phyloP scores from a whole-genome alignment of 2,888 invertebrate genomes.

The Athetis lepigone region DNA sequence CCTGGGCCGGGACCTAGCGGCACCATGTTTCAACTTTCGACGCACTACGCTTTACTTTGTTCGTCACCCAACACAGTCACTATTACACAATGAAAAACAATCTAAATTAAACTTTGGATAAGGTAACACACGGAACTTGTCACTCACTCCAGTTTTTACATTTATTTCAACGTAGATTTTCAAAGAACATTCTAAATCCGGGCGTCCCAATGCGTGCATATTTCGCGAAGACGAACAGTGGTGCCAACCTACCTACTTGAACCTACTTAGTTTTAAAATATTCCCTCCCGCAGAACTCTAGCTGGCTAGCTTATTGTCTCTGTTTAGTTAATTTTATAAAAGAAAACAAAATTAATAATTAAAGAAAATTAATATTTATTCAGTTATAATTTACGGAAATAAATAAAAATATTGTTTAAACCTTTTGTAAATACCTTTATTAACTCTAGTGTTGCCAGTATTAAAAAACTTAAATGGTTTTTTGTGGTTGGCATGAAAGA shows the following conservation, averaged over 20 bases:
- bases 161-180: constrained; percentile 84
- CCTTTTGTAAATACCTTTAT: not conserved
- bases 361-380: not conserved
- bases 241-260: constrained; percentile 78
- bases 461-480: not conserved
- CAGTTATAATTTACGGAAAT: not conserved
- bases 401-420: too few relatives aligned
- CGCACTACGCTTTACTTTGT: constrained; percentile 85
- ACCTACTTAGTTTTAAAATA: constrained; percentile 67
- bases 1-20: constrained; percentile 93
- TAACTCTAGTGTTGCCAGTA: constrained; percentile 6
- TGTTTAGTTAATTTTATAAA: constrained; percentile 36
- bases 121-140: constrained; percentile 74
- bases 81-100: constrained; percentile 80
- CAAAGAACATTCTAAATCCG: constrained; percentile 88
- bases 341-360: too few relatives aligned
- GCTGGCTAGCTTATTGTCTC: constrained; percentile 61
- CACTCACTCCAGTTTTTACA: constrained; percentile 78
- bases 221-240: constrained; percentile 86
- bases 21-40: constrained; percentile 92
- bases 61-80: constrained; percentile 88
- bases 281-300: constrained; percentile 73
- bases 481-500: constrained; percentile 66
- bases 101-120: constrained; percentile 73
- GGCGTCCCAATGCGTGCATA: constrained; percentile 90